phyloP scores from a whole-genome alignment of 2,888 invertebrate genomes.

The Lasioglossum figueresi region DNA sequence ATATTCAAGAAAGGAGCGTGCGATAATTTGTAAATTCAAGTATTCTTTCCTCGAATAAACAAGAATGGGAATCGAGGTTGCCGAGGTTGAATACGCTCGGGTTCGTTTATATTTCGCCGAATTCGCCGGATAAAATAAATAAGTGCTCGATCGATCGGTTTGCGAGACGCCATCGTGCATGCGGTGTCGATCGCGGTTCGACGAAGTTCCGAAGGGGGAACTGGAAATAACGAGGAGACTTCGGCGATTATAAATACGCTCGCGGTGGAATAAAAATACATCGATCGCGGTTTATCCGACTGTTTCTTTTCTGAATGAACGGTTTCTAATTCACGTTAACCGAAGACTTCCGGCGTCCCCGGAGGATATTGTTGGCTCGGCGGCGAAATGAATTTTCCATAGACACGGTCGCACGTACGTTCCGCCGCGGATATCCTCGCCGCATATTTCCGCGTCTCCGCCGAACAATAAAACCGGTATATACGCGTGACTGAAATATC shows the following conservation, averaged over 20 bases:
- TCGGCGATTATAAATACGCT: neutral
- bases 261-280: neutral
- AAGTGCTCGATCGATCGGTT: neutral
- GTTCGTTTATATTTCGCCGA: neutral
- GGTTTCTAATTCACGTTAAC: constrained; percentile 3
- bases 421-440: constrained; percentile 15
- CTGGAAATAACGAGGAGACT: neutral
- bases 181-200: neutral
- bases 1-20: neutral
- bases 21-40: neutral
- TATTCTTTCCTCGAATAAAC: neutral
- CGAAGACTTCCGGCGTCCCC: constrained; percentile 4
- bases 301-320: neutral
- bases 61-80: neutral
- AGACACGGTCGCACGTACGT: constrained; percentile 18
- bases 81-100: neutral
- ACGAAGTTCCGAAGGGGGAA: neutral
- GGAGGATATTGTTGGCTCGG: constrained; percentile 6
- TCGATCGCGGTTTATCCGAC: neutral
- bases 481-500: constrained; percentile 75
- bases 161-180: neutral
- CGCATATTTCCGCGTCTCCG: constrained; percentile 40
- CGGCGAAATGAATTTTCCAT: constrained; percentile 34
- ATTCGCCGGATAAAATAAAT: constrained; percentile 6
- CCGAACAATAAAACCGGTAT: constrained; percentile 38